A percentile compares a stretch with the other conserved stretches of the same genome.
Conservation (phyloP, 2,888 invertebrate species). For the Myopa testacea region DNA sequence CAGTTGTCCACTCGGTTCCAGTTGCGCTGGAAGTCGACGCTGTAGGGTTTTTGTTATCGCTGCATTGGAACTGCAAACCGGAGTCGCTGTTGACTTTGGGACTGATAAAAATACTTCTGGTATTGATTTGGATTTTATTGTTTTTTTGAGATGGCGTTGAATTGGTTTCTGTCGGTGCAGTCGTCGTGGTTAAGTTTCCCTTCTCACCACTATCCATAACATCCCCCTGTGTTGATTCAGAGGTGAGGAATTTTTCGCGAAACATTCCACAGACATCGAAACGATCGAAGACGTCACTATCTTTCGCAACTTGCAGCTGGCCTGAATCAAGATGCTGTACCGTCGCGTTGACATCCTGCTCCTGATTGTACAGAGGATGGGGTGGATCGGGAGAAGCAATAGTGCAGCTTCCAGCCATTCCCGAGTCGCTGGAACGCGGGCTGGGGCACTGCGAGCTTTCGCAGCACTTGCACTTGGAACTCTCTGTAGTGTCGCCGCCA, state of each 20-base stretch:
- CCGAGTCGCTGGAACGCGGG: conserved; percentile 81
- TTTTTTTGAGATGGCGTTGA: not conserved
- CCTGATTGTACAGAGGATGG: not conserved
- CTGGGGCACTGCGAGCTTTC: conserved; percentile 75
- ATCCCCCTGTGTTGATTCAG: conserved; percentile 50
- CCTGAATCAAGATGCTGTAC: conserved; percentile 24
- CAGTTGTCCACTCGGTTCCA: conserved; percentile 45
- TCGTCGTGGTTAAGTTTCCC: not conserved
- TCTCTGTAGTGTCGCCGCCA: conserved; percentile 33
- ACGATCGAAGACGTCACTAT: conserved; percentile 57
- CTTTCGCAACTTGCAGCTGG: conserved; percentile 45
- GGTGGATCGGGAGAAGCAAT: conserved; percentile 79
- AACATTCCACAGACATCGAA: conserved; percentile 68
- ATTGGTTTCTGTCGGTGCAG: not conserved
- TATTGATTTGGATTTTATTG: conserved; percentile 61
- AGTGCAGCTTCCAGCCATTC: conserved; percentile 86
- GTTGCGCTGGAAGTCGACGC: conserved; percentile 19
- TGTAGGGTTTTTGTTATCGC: conserved; percentile 2
- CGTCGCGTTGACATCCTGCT: no score
- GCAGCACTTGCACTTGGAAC: conserved; percentile 72
- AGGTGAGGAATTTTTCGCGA: conserved; percentile 64
- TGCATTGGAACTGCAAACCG: conserved; percentile 40
- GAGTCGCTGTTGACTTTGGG: conserved; percentile 41
- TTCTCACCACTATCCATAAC: conserved; percentile 17
- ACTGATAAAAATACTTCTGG: conserved; percentile 63